Percentiles rank a stretch among this genome's conserved stretches.
phyloP scores from a whole-genome alignment of 92 coral and sea anemone genomes.

The Porites evermanni region DNA sequence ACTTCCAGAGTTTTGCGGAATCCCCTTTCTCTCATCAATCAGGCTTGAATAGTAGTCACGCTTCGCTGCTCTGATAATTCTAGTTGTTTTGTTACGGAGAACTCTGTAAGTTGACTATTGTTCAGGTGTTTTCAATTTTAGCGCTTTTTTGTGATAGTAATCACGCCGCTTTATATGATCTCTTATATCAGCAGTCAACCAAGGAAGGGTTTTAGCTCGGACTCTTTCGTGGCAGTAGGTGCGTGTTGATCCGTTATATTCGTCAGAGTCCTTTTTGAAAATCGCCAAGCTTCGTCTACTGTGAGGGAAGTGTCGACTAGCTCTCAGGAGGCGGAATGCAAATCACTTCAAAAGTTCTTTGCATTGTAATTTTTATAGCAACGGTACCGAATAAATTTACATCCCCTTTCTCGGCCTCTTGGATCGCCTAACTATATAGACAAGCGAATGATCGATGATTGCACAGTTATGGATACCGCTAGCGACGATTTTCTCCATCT shows the following conservation, averaged over 20 bases:
- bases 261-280: no score
- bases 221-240: neutral
- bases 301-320: no score
- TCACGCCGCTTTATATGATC: neutral
- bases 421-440: neutral
- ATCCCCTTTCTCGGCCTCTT: neutral
- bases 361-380: constrained; percentile 5
- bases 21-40: constrained; percentile 3
- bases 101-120: neutral
- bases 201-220: neutral
- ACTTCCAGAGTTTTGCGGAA: constrained; percentile 23
- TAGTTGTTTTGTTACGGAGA: neutral
- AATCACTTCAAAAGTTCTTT: neutral
- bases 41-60: neutral
- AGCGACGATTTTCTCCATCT: constrained; percentile 4
- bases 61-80: neutral
- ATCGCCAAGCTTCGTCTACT: neutral
- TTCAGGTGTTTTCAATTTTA: neutral
- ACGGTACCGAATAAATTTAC: neutral
- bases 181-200: neutral
- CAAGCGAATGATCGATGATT: constrained; percentile 44
- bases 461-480: constrained; percentile 18
- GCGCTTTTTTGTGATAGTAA: neutral
- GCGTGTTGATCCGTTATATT: neutral
- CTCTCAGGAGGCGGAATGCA: no score